These are phyloP conservation scores for Steinernema carpocapsae DNA, from an alignment of 2,888 invertebrate genomes.

Conservation along the genomic window DNA sequence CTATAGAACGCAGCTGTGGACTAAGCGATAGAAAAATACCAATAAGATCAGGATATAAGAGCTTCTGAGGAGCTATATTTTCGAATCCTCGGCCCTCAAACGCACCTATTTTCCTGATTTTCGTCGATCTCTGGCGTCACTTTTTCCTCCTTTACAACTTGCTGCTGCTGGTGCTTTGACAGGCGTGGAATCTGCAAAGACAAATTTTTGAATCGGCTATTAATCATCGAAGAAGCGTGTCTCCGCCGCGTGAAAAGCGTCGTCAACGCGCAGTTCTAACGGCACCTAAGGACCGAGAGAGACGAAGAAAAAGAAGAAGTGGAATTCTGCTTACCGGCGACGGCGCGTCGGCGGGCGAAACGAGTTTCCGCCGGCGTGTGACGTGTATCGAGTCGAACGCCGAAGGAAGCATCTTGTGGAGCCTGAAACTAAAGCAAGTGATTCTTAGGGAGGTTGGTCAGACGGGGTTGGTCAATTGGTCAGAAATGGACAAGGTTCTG, in stretches of 20 bases:
- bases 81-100: too few relatives aligned
- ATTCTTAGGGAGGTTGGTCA: too few relatives aligned
- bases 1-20: not conserved
- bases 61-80: too few relatives aligned
- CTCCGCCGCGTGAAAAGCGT: not conserved
- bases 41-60: too few relatives aligned
- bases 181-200: not conserved
- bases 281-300: too few relatives aligned
- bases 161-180: not conserved
- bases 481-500: too few relatives aligned
- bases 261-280: too few relatives aligned
- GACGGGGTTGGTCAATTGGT: too few relatives aligned
- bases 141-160: too few relatives aligned
- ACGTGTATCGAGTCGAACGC: constrained; percentile 22
- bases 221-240: constrained; percentile 16
- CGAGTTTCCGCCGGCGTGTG: constrained; percentile 21
- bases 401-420: constrained; percentile 5
- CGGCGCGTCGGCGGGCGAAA: constrained; percentile 18
- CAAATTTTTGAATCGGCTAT: not conserved
- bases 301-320: too few relatives aligned
- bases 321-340: constrained; percentile 26
- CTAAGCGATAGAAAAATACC: not conserved
- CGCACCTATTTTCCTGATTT: not conserved
- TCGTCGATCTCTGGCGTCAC: too few relatives aligned
- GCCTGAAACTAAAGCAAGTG: constrained; percentile 1